Evolutionary conservation across 2,888 invertebrate genomes (phyloP).

Genomic region (Bimastos eiseni): DNA sequence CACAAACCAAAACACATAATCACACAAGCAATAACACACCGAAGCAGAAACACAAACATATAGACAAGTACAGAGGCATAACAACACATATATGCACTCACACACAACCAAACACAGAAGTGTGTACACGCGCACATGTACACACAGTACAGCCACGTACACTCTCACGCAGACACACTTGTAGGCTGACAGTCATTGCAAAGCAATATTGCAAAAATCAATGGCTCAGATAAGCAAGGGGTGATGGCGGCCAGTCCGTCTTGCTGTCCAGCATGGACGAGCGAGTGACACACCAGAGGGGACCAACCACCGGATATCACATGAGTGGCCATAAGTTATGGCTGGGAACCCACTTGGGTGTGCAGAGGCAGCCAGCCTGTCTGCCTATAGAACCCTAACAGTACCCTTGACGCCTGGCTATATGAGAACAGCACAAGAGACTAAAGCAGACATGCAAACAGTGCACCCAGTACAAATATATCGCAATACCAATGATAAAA

Average conservation of each 20-base stretch:
- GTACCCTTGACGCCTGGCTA: background rate
- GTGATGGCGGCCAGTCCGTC: background rate
- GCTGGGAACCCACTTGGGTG: conserved; percentile 4
- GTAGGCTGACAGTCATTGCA: background rate
- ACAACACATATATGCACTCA: background rate
- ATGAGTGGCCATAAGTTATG: background rate
- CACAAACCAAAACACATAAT: background rate
- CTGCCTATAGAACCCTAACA: background rate
- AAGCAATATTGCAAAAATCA: background rate
- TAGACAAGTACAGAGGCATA: background rate
- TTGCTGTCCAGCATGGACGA: background rate
- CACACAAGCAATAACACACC: background rate
- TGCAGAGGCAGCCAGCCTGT: background rate
- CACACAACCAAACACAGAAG: background rate
- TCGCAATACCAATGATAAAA: background rate
- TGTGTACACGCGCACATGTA: background rate
- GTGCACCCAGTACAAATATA: background rate
- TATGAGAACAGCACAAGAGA: background rate
- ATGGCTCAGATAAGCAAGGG: background rate
- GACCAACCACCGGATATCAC: background rate
- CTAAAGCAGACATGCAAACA: background rate
- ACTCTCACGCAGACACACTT: background rate
- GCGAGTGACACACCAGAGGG: background rate
- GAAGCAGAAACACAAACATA: background rate
- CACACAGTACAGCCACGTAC: background rate